Percentiles rank a stretch among this genome's conserved stretches.
These are phyloP conservation scores for Leucoraja ocellata DNA, from an alignment of 2,797 vertebrate species.

Conservation along the genomic window DNA sequence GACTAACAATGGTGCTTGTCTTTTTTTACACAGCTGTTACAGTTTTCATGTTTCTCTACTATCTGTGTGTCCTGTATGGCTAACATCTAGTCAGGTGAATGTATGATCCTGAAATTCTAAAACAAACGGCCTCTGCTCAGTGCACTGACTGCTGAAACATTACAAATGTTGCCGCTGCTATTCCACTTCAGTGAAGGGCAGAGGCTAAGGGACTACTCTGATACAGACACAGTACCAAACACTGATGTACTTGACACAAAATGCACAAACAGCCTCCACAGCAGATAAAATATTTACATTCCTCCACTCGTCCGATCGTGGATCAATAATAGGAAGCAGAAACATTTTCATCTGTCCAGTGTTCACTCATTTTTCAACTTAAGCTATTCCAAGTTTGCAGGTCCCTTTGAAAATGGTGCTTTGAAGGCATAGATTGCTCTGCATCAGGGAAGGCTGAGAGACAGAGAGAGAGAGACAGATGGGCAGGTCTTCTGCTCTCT, in stretches of 20 bases:
- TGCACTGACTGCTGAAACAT: background rate
- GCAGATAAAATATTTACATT: background rate
- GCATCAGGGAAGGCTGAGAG: background rate
- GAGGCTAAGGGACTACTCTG: background rate
- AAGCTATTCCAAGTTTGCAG: background rate
- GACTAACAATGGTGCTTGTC: background rate
- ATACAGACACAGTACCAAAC: background rate
- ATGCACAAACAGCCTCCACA: background rate
- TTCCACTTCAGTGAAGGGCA: background rate
- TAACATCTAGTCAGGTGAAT: background rate
- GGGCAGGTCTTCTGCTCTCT: background rate
- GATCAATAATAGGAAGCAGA: background rate
- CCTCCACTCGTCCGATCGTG: background rate
- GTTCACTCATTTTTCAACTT: background rate
- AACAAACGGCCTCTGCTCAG: background rate
- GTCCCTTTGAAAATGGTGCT: background rate
- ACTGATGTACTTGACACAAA: background rate
- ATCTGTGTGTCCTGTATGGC: background rate
- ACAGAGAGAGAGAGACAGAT: background rate
- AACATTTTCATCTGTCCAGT: background rate
- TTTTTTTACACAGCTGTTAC: background rate
- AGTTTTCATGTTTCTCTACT: background rate
- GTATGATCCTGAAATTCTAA: background rate
- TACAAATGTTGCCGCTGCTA: no score
- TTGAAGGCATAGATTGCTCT: background rate